Base-by-base conservation (phyloP, 2,797 vertebrate genomes). In the Spondyliosoma cantharus region DNA sequence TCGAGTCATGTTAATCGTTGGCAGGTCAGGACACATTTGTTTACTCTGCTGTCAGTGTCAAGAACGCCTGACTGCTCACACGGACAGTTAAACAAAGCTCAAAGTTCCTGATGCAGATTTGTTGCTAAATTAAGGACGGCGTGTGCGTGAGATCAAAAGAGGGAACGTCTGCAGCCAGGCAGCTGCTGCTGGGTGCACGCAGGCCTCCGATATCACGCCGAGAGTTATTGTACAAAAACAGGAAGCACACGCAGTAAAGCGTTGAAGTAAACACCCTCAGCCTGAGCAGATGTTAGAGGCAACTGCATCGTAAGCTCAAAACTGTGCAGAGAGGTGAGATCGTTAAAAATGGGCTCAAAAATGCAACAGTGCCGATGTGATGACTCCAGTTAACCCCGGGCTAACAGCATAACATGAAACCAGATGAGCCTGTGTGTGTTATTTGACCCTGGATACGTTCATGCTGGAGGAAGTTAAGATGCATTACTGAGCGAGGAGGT, bases 261-360 rank as follows among this genome's bases (percentile, higher is more conserved):
- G 1, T 67, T 45, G 19, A 52, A n/a, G 16, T 25, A 14, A 24
- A 42, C 58, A 14, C 7, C 1, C n/a, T 22, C 15, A 0, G 20
- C 43, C 29, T 15, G 52, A n/a, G 52, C 71, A 62, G 67, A 6
- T 3, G 0, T 60, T 12, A 16, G 70, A 25, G 54, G 7, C 6
- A 20, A 6, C 50, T 0, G 2, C 14, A 3, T 5, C 27, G 11
- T 0, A 2, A 16, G 11, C 7, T 45, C 32, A 19, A 19, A 1
- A 15, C 43, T 17, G 27, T 4, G 19, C 53, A 24, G 45, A 20
- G 45, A 20, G 5, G 1, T 2, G 17, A 70, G 59, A 7, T 13
- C 19, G 11, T 14, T 43, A 45, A 15, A 2, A 5, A 46, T 16
- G 45, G 5, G 45, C 14, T 46, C 14, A 46, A 46, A 46, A 14